phyloP scores from a whole-genome alignment of 2,113 vertebrate genomes.

The Cisticola juncidis region DNA sequence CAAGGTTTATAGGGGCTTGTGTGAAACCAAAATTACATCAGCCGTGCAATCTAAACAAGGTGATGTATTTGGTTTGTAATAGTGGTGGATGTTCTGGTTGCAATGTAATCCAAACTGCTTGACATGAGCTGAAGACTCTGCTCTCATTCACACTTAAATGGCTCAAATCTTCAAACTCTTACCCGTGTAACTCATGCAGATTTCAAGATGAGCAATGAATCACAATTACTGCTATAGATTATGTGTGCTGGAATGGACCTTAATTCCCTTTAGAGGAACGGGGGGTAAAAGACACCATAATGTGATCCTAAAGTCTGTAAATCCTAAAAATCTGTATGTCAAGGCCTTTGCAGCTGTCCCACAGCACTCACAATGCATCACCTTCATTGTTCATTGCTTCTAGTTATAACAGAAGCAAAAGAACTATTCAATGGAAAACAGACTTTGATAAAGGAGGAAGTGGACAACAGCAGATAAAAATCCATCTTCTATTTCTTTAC shows the following conservation, averaged over 20 bases:
- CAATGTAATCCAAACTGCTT: neutral
- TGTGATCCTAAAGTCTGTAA: neutral
- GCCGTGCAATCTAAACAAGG: constrained; percentile 41
- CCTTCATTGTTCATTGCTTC: neutral
- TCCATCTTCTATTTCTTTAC: neutral
- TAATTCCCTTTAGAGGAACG: neutral
- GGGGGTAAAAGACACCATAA: neutral
- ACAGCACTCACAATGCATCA: neutral
- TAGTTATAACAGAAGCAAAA: neutral
- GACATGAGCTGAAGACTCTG: neutral
- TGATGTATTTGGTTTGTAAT: constrained; percentile 34
- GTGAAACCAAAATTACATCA: neutral
- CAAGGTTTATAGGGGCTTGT: neutral
- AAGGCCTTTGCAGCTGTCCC: neutral
- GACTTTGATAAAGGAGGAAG: neutral
- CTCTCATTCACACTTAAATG: neutral
- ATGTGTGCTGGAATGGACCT: neutral
- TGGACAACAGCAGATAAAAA: neutral
- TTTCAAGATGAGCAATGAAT: neutral
- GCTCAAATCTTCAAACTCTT: neutral
- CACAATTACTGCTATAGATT: neutral
- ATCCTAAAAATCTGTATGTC: neutral
- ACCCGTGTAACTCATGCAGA: neutral
- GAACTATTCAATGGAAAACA: neutral
- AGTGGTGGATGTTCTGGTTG: constrained; percentile 39